Percentiles rank a stretch among this genome's conserved stretches.
These are phyloP conservation scores for Cygnus atratus DNA, from an alignment of 2,113 vertebrate species.

Conservation along the genomic window DNA sequence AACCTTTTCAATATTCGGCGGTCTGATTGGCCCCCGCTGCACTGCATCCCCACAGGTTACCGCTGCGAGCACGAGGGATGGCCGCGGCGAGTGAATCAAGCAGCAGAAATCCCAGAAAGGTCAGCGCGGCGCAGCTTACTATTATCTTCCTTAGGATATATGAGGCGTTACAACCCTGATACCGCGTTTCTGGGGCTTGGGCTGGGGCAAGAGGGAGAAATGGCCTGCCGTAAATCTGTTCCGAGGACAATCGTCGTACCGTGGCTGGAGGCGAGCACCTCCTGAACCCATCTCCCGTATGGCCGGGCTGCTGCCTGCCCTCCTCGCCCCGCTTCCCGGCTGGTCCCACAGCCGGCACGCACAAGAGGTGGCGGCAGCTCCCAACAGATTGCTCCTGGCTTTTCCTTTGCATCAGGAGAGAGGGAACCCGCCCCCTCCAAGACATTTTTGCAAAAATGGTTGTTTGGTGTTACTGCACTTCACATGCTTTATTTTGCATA, in stretches of 20 bases:
- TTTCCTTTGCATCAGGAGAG: neutral
- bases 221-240: neutral
- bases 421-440: accelerated
- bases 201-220: neutral
- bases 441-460: neutral
- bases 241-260: neutral
- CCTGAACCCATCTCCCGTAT: neutral
- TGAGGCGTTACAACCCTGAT: conserved; percentile 15
- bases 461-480: neutral
- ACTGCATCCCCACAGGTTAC: conserved; percentile 30
- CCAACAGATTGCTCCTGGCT: neutral
- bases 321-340: accelerated
- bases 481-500: neutral
- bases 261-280: neutral
- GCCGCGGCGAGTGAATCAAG: conserved; percentile 2
- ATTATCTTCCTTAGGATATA: conserved; percentile 39
- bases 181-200: accelerated
- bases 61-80: conserved; percentile 16
- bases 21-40: conserved; percentile 35
- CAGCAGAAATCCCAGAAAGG: conserved; percentile 47
- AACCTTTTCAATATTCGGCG: conserved; percentile 68
- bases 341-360: neutral
- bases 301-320: neutral
- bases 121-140: conserved; percentile 46
- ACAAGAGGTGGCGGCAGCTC: neutral